Evolutionary conservation across 2,888 invertebrate genomes (phyloP), one percentile per base, ranked within the genome.

Genomic region (Xiphydria camelus): DNA sequence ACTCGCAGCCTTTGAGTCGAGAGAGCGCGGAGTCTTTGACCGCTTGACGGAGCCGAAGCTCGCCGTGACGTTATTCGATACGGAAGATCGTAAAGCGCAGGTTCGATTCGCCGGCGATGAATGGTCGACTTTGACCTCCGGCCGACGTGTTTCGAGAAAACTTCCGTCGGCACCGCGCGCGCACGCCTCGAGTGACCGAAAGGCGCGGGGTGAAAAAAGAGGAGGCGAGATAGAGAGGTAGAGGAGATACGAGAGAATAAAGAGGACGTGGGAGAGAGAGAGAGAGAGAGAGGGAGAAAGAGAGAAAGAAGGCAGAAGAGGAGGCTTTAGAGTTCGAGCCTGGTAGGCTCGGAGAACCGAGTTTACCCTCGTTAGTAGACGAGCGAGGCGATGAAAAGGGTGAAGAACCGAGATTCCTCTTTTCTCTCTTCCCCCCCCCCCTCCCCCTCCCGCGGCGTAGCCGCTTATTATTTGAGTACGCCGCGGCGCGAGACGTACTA

Each of bases 341-440:
- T 54, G 52, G 53, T 45, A 42, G 43, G 40, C 48, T n/a, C 48
- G 29, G 51, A 39, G 53, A 51, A 60, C 57, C 49, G 61, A 61
- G 57, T 65, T 62, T 57, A 37, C 48, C 51, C 61, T 65, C 56
- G 58, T 68, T 67, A 68, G 58, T 62, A 65, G 61, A 61, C 57
- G 51, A 53, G 49, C 45, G 55, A 58, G 55, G 61, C 55, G 56
- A 56, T 58, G 47, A 37, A 50, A 57, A 59, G 49, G 49, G 46
- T 45, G 57, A 43, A 48, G 46, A 57, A 53, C 40, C 41, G 46
- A 46, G 48, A 63, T 63, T 56, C 44, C 35, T 45, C 54, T 38
- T 38, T 40, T 39, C 26, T 25, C 10, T 14, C 20, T 39, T 32
- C 18, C 35, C n/a, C 19, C 22, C 22, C 20, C 10, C 29, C 17